Base-by-base conservation (phyloP, 2,797 vertebrate species). In the Lophius americanus region DNA sequence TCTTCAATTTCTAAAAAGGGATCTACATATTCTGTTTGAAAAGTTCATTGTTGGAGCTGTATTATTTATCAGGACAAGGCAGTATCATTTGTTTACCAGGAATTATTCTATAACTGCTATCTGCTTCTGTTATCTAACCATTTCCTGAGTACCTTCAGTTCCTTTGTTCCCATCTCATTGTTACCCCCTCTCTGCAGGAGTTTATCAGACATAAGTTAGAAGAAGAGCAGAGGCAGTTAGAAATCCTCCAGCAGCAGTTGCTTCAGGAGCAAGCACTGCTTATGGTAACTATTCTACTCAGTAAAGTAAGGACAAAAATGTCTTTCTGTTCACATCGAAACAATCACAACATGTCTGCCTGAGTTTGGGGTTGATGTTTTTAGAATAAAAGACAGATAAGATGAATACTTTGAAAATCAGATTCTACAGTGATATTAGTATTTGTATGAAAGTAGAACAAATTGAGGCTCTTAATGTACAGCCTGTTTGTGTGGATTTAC, bases 161-260 rank as follows among this genome's bases (percentile, higher is more conserved):
- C 37, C 68, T 73, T 78, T 60, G 6, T 41, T 6, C 43, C 55
- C 61, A 66, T 65, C 32, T 73, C 51, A 44, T 64, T 64, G 81
- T 75, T 83, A 68, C 76, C 82, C 83, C 84, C 50, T n/a, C 71
- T 92, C 84, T 87, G 78, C 92, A 97, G 96, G 96, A 98, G 77
- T 97, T 96, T 92, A 97, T 98, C 83, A 95, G 96, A 86, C 95
- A 97, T 87, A 96, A 96, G 92, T 94, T 98, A 90, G 96, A 98
- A 89, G 96, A 97, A 83, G 96, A 97, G 89, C 96, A 97, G 92
- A 92, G 96, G 53, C 96, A 98, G 91, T 94, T 98, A 91, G 96
- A 98, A 91, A 96, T 97, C 83, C 95, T 98, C 60, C 96, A 98
- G 91, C 96, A 98, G 93, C 96, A 98, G 93, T 88, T 98, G 88